A percentile compares a stretch with the other conserved stretches of the same genome.
phyloP scores from a whole-genome alignment of 1,140 invertebrate genomes.

The Pectinophora gossypiella region DNA sequence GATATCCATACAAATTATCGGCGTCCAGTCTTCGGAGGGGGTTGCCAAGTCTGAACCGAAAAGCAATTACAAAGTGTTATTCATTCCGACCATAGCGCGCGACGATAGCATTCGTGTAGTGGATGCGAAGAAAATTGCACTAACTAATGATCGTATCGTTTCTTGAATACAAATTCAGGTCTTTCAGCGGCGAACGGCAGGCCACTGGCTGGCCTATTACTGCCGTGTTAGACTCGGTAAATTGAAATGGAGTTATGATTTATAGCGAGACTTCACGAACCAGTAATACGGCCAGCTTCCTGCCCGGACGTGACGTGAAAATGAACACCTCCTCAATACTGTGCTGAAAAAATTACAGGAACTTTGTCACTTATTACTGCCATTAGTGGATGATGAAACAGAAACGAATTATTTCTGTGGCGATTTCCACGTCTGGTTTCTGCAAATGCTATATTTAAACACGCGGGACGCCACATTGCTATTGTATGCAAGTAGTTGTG shows the following conservation, averaged over 20 bases:
- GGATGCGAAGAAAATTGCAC: slow-evolving; percentile 62
- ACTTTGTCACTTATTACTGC: not conserved
- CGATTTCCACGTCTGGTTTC: not conserved
- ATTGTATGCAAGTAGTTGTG: too few relatives aligned
- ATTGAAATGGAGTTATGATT: slow-evolving; percentile 70
- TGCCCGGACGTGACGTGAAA: slow-evolving; percentile 52
- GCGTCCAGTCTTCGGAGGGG: slow-evolving; percentile 29
- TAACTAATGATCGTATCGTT: slow-evolving; percentile 68
- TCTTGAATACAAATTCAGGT: slow-evolving; percentile 65
- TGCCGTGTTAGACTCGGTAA: slow-evolving; percentile 50
- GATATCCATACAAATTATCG: slow-evolving; percentile 24
- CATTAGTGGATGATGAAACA: too few relatives aligned
- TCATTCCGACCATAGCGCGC: slow-evolving; percentile 41
- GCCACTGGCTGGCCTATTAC: slow-evolving; percentile 50
- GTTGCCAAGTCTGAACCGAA: slow-evolving; percentile 31
- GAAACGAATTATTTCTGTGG: not conserved
- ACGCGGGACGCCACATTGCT: too few relatives aligned
- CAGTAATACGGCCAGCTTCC: slow-evolving; percentile 57
- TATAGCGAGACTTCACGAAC: slow-evolving; percentile 59
- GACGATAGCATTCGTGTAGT: slow-evolving; percentile 46
- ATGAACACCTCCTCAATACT: slow-evolving; percentile 22
- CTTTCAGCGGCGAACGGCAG: slow-evolving; percentile 35
- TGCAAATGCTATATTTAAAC: too few relatives aligned
- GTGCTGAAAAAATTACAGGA: not conserved
- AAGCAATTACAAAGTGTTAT: slow-evolving; percentile 56